Percentiles rank a stretch among this genome's conserved stretches.
Evolutionary conservation across 2,797 vertebrate genomes (phyloP).

Genomic region (Bovichtus diacanthus): DNA sequence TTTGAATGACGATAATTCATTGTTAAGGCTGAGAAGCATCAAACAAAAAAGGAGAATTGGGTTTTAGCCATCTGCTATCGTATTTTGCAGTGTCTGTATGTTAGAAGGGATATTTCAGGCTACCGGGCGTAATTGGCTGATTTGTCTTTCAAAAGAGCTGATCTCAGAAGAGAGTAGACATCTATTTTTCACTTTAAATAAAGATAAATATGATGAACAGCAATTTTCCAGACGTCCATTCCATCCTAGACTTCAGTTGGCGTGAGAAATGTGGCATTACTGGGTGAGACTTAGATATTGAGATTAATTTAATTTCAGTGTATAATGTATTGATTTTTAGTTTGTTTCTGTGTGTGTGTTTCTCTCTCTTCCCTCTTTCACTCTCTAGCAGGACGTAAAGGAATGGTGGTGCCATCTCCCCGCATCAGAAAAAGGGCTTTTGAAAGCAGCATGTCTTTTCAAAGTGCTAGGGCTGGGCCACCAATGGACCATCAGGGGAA

Average conservation of each 20-base stretch:
- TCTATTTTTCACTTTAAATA: constrained; percentile 12
- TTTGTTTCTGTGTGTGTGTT: neutral
- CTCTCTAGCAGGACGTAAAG: neutral
- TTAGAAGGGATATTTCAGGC: neutral
- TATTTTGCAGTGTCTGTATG: neutral
- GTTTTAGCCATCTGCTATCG: neutral
- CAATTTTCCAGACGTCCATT: neutral
- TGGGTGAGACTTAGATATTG: neutral
- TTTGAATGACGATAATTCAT: constrained; percentile 31
- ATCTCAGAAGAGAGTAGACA: neutral
- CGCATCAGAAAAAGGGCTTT: neutral
- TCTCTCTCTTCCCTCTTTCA: neutral
- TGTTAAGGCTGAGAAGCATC: constrained; percentile 21
- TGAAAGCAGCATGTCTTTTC: neutral
- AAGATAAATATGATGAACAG: constrained; percentile 7
- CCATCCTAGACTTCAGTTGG: neutral
- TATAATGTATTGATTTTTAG: constrained; percentile 1
- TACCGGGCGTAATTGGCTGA: neutral
- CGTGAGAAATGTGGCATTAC: neutral
- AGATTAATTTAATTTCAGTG: neutral
- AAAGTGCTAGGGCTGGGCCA: neutral
- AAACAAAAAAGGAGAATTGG: constrained; percentile 24
- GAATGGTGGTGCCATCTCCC: neutral
- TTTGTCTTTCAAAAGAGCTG: constrained; percentile 17
- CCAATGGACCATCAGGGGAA: no score